These are phyloP conservation scores for Drosophila sucinea DNA, from an alignment of 1,140 invertebrate genomes.

Conservation along the genomic window DNA sequence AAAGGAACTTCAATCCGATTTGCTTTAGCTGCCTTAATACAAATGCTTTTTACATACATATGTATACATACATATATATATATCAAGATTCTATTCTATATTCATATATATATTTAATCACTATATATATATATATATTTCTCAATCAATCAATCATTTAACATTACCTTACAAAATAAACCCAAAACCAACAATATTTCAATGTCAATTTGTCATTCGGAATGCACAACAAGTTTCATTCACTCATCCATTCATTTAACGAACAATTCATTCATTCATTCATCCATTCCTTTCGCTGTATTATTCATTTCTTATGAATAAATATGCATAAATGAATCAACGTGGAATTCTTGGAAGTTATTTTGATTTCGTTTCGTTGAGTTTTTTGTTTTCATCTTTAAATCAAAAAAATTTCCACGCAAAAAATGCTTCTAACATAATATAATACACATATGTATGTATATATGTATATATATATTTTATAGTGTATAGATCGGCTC, in stretches of 20 bases:
- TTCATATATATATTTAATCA: background rate
- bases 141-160: background rate
- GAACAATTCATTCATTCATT: background rate
- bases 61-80: background rate
- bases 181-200: constrained; percentile 6
- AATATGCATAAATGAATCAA: background rate
- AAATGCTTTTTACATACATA: constrained; percentile 16
- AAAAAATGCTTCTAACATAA: background rate
- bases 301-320: background rate
- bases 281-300: background rate
- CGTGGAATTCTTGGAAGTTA: background rate
- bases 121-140: background rate
- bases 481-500: no score
- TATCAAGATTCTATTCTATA: background rate
- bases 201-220: background rate
- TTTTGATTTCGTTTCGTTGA: constrained; percentile 3
- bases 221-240: background rate
- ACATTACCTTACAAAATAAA: constrained; percentile 9
- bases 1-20: constrained; percentile 70
- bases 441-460: background rate
- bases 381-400: background rate
- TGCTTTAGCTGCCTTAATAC: constrained; percentile 55
- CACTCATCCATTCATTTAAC: background rate
- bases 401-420: background rate
- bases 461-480: background rate